Base-by-base conservation (phyloP, 2,113 vertebrate genomes). In the Laticauda laticaudata region DNA sequence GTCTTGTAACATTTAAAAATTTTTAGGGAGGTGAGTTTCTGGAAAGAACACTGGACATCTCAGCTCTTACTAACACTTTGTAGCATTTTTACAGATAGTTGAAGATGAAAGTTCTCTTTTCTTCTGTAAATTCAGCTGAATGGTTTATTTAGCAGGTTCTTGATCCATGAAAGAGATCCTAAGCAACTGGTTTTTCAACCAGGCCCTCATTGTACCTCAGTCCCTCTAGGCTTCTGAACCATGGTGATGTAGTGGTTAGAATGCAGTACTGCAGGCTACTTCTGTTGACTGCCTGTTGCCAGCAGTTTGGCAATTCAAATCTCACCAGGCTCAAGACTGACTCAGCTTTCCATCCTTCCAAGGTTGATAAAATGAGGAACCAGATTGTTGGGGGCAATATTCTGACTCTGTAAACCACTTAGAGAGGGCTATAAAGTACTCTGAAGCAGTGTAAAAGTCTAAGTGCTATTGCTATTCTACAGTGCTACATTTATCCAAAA, bases 41-140 rank as follows among this genome's bases (percentile, higher is more conserved):
- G 43, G 39, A 59, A 86, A 86, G 3, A 14, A n/a, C 51, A 57
- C 15, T 57, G 8, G 39, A 14, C 15, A 14, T 53, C 20, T 61
- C 29, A 9, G 24, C 6, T 53, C 55, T 64, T 87, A 39, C 48
- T 39, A 88, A 59, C 18, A 21, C 6, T 86, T 88, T 53, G 53
- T n/a, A 87, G 85, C 4, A 34, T 91, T 48, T 56, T 86, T 45
- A 39, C 24, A 26, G 86, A 87, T 64, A 57, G 51, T 15, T 64
- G 91, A 64, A 39, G 34, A 24, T 85, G 24, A 53, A 7, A 20
- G 20, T 88, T 88, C 15, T n/a, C 56, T 54, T 10, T 53, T 29
- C 85, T 61, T 92, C 56, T 51, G 56, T 53, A 88, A 53, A 92
- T 88, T 53, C 51, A 92, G 91, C 61, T 88, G 61, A 92, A 92